Evolutionary conservation across 2,888 invertebrate genomes (phyloP).

Genomic region (Notodonta dromedarius): DNA sequence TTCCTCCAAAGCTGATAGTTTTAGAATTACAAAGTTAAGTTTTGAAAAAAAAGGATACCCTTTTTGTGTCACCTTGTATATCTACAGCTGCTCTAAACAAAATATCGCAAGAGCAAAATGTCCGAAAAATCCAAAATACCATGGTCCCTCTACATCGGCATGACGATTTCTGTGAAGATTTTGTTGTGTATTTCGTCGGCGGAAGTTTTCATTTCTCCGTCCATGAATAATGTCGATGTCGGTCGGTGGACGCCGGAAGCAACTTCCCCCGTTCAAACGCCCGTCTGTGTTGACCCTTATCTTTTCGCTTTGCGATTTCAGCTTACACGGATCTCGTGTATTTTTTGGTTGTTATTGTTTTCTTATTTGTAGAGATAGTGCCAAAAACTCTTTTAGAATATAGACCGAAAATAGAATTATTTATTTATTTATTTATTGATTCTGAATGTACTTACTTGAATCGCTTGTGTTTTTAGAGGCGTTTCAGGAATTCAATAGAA

Average conservation of each 20-base stretch:
- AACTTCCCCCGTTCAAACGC: constrained; percentile 49
- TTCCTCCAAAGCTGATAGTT: too few species aligned
- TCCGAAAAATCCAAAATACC: neutral
- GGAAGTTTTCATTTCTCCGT: constrained; percentile 60
- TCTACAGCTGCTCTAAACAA: too few species aligned
- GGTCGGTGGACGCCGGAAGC: constrained; percentile 53
- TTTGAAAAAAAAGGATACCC: too few species aligned
- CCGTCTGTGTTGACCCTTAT: constrained; percentile 44
- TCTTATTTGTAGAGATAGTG: neutral
- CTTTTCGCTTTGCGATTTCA: constrained; percentile 41
- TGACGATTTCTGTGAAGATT: constrained; percentile 53
- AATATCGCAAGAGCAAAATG: neutral
- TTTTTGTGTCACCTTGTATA: too few species aligned
- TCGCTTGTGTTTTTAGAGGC: too few species aligned
- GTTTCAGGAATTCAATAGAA: too few species aligned
- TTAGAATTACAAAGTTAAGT: too few species aligned
- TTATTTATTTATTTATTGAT: too few species aligned
- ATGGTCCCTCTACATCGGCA: constrained; percentile 32
- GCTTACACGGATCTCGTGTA: neutral
- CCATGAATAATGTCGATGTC: constrained; percentile 63
- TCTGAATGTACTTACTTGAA: too few species aligned
- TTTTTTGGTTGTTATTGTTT: neutral
- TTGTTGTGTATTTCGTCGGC: constrained; percentile 40
- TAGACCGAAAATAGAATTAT: too few species aligned
- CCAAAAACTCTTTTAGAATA: neutral